These are phyloP conservation scores for Cinclus mexicanus DNA, from an alignment of 2,113 vertebrate genomes.

Conservation along the genomic window DNA sequence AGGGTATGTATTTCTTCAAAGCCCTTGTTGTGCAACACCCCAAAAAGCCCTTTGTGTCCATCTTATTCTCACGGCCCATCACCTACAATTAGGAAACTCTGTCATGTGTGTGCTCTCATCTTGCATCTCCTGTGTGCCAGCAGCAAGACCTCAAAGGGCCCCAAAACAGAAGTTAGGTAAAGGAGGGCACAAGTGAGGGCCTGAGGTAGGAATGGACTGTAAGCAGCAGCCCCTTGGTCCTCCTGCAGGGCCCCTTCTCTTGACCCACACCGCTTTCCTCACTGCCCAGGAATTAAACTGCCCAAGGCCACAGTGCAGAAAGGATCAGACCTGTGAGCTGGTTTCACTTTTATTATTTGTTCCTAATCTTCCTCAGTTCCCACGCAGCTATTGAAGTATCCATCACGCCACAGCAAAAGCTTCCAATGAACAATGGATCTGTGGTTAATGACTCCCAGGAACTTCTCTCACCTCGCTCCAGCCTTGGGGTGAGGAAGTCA, in stretches of 20 bases:
- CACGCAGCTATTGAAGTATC: neutral
- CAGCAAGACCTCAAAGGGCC: neutral
- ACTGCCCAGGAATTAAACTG: neutral
- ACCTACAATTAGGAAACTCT: neutral
- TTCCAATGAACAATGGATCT: constrained; percentile 19
- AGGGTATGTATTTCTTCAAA: neutral
- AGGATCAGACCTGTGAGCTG: neutral
- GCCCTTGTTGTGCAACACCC: neutral
- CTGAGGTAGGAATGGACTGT: neutral
- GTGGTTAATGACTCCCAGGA: constrained; percentile 29
- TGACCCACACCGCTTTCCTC: neutral
- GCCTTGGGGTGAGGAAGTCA: constrained; percentile 44
- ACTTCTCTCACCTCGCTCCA: neutral
- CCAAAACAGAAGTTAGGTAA: neutral
- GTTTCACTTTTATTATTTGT: neutral
- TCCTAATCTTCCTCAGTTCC: neutral
- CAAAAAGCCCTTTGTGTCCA: neutral
- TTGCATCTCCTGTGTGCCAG: neutral
- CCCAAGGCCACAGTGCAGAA: neutral
- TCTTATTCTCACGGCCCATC: neutral
- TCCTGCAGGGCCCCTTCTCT: neutral
- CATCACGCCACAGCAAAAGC: neutral
- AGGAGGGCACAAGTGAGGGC: neutral
- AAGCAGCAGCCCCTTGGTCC: neutral
- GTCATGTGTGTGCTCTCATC: neutral